Evolutionary conservation across 2,113 vertebrate species (phyloP).

Genomic region (Rhombomys opimus): DNA sequence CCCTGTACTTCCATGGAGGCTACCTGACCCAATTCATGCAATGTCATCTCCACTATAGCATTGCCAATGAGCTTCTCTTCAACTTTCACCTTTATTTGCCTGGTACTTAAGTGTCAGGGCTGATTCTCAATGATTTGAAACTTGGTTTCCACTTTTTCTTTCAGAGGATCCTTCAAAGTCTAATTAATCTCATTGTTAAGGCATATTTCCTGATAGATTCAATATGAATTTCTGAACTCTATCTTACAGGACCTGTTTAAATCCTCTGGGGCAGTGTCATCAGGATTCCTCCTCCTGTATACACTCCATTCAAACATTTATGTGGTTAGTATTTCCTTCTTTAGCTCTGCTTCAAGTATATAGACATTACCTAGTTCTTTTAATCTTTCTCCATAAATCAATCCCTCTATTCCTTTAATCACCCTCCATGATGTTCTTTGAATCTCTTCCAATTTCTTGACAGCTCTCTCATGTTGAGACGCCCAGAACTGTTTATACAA

Average conservation of each 20-base stretch:
- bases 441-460: constrained; percentile 86
- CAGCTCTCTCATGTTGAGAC: constrained; percentile 82
- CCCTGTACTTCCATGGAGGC: too few species aligned
- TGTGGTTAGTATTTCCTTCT: constrained; percentile 45
- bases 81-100: background rate
- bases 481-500: constrained; percentile 83
- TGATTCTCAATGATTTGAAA: constrained; percentile 57
- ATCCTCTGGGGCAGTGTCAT: constrained; percentile 1
- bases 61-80: background rate
- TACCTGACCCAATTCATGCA: background rate
- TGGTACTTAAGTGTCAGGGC: constrained; percentile 39
- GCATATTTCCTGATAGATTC: constrained; percentile 47
- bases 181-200: constrained; percentile 66
- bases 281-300: constrained; percentile 7
- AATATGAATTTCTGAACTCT: constrained; percentile 40
- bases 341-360: constrained; percentile 37
- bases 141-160: constrained; percentile 48
- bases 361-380: constrained; percentile 78
- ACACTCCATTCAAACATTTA: constrained; percentile 72
- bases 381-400: constrained; percentile 86
- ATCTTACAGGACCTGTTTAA: constrained; percentile 53
- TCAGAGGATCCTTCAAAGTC: constrained; percentile 26
- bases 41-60: background rate
- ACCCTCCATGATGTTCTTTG: constrained; percentile 83
- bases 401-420: constrained; percentile 83